A percentile compares a stretch with the other conserved stretches of the same genome.
These are phyloP conservation scores for Drosophila pectinifera DNA, from an alignment of 1,140 invertebrate species.

Conservation along the genomic window DNA sequence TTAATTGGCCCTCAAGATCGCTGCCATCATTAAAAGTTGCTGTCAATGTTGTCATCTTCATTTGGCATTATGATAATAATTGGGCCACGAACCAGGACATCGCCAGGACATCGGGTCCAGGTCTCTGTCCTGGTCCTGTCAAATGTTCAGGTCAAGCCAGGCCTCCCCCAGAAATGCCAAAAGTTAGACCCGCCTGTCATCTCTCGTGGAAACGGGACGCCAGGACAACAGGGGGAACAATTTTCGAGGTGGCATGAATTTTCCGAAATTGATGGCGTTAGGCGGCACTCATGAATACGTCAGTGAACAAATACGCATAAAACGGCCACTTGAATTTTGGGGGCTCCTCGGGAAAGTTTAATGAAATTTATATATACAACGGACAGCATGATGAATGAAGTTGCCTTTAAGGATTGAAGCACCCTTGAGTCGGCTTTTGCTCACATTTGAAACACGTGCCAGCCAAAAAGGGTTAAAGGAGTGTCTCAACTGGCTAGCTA, in stretches of 20 bases:
- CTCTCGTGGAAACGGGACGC: neutral
- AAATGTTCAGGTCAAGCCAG: conserved; percentile 49
- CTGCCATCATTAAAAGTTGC: conserved; percentile 76
- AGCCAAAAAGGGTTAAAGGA: conserved; percentile 34
- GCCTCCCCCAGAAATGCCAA: conserved; percentile 29
- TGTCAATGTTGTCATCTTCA: conserved; percentile 78
- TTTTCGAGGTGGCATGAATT: conserved; percentile 9
- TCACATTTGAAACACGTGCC: conserved; percentile 51
- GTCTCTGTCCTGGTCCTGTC: conserved; percentile 46
- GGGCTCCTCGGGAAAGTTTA: conserved; percentile 55
- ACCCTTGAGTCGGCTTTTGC: conserved; percentile 7
- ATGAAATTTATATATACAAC: conserved; percentile 71
- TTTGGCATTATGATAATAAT: conserved; percentile 82
- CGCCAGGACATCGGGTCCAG: conserved; percentile 15
- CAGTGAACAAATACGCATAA: conserved; percentile 71
- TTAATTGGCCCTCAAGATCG: conserved; percentile 70
- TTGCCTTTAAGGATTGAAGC: conserved; percentile 39
- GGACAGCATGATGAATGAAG: conserved; percentile 73
- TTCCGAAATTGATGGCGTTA: conserved; percentile 73
- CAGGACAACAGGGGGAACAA: neutral
- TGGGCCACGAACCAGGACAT: conserved; percentile 51
- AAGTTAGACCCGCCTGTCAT: conserved; percentile 51
- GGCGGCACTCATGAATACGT: conserved; percentile 72
- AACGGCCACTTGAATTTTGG: conserved; percentile 71
- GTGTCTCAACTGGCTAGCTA: conserved; percentile 9